A percentile compares a stretch with the other conserved stretches of the same genome.
These are phyloP conservation scores for Cavia aperea DNA, from an alignment of 2,113 vertebrate genomes.

Conservation along the genomic window DNA sequence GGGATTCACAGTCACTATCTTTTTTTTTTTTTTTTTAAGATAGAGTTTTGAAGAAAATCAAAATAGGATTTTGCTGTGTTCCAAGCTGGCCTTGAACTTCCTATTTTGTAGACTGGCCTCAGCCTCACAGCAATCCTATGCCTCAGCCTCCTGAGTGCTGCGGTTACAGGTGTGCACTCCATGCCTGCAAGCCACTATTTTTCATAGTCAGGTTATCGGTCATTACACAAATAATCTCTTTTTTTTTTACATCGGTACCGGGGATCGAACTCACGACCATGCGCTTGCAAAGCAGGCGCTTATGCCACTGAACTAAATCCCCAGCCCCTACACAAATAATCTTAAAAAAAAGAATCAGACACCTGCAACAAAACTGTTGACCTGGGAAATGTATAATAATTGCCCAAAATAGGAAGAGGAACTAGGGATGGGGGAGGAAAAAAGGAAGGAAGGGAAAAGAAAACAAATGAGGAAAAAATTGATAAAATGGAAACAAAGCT, in stretches of 20 bases:
- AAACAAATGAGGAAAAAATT: no score
- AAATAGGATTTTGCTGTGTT: background rate
- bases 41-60: no score
- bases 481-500: no score
- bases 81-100: background rate
- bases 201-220: background rate
- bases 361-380: background rate
- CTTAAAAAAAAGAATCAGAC: background rate
- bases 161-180: background rate
- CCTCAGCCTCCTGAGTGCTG: background rate
- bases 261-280: no score
- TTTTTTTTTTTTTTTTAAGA: background rate
- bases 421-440: no score
- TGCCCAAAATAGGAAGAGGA: background rate
- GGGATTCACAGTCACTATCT: background rate
- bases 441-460: no score
- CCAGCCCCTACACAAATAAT: background rate
- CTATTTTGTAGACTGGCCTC: background rate
- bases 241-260: no score
- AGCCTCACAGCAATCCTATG: background rate
- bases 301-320: no score
- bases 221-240: background rate
- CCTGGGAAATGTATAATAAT: background rate
- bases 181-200: background rate
- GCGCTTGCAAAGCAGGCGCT: no score